A percentile compares a stretch with the other conserved stretches of the same genome.
Evolutionary conservation across 1,140 invertebrate species (phyloP).

Genomic region (Halictus rubicundus): DNA sequence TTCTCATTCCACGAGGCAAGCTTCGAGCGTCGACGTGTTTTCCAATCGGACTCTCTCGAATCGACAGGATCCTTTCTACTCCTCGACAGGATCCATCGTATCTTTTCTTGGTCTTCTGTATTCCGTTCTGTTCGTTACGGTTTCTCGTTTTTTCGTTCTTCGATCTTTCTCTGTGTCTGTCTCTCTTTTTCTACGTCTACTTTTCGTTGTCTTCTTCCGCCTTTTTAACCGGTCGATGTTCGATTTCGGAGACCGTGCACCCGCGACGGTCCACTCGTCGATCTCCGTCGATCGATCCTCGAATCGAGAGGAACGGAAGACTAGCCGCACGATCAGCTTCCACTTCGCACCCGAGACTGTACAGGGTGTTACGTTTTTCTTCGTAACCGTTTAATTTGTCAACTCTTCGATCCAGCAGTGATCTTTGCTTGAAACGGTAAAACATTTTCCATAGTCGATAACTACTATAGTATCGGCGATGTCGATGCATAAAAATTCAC

Average conservation of each 20-base stretch:
- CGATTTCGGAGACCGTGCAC: slow-evolving; percentile 32
- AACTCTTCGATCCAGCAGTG: too few species aligned
- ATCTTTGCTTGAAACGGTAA: too few species aligned
- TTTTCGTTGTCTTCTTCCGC: slow-evolving; percentile 24
- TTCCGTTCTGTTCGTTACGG: not conserved
- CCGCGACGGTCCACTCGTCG: not conserved
- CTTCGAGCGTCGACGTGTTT: too few species aligned
- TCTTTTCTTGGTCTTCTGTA: too few species aligned
- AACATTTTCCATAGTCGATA: too few species aligned
- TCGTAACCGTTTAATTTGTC: too few species aligned
- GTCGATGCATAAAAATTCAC: too few species aligned
- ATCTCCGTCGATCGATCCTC: not conserved
- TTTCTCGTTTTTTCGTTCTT: not conserved
- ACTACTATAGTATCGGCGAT: too few species aligned
- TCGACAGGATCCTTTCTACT: too few species aligned
- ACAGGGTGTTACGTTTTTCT: not conserved
- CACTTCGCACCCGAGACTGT: not conserved
- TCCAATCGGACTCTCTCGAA: too few species aligned
- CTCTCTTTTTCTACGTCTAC: slow-evolving; percentile 11
- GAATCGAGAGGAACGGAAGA: not conserved
- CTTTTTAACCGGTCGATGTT: slow-evolving; percentile 21
- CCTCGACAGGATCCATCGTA: too few species aligned
- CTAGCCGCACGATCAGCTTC: not conserved
- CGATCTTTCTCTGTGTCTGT: slow-evolving; percentile 17
- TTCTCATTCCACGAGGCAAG: too few species aligned